Evolutionary conservation across 1,140 invertebrate species (phyloP), one percentile per base, ranked within the genome.

Genomic region (Uloborus diversus): DNA sequence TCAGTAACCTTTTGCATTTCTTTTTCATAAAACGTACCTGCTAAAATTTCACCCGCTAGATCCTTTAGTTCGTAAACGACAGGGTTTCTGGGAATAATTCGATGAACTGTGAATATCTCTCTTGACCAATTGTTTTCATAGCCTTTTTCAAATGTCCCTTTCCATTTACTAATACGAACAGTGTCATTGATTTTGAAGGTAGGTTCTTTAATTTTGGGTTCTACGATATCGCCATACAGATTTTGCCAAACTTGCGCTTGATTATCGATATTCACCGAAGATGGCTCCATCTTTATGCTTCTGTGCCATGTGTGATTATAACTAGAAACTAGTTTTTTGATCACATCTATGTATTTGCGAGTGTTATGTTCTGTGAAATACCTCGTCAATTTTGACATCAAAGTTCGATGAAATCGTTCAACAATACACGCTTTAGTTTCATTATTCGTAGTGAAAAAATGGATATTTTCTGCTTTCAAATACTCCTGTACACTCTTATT

Each of bases 371-470:
- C 71, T 82, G 84, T 86, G 78, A 89, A 88, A 33, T 81, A 87
- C 61, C 84, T 85, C 80, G 82, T 89, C 80, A 89, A 84, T 81
- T 84, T 86, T 20, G 69, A 80, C 85, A 88, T 89, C 57, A 89
- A 73, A 30, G 87, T 89, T 79, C 86, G 79, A 83, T 87, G 88
- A 66, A 88, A 87, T 68, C 88, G 64, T 84, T 88, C 88, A 57
- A 86, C 85, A 61, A 88, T 85, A 20, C 85, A 84, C n/a, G 87
- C 87, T 85, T 89, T 90, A 53, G 85, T 84, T 42, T 82, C 82
- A 61, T 83, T 85, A 83, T 84, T 87, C 30, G 86, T 87, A 4
- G 82, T 86, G 81, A 87, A 89, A 80, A 87, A 83, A 80, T 87
- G 85, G 51, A 89, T 86, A 28, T 83, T 80, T 84, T 84, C 32